These are phyloP conservation scores for Erpobdella octoculata DNA, from an alignment of 2,888 invertebrate species.

Conservation along the genomic window DNA sequence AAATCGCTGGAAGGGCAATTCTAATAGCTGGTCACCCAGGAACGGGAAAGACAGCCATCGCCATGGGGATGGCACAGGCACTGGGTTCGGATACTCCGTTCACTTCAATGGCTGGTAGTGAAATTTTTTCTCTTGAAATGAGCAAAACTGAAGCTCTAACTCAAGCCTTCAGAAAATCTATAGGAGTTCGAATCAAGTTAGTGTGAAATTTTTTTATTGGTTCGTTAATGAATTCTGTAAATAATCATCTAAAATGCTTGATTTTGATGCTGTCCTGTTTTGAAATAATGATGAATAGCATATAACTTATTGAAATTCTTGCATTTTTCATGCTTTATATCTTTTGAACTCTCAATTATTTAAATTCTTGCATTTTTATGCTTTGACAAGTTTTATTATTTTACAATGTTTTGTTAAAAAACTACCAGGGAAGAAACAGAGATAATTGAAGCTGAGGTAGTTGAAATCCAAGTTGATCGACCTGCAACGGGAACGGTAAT, in stretches of 20 bases:
- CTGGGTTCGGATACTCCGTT: constrained; percentile 91
- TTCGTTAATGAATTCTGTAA: not conserved
- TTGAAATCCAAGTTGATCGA: constrained; percentile 89
- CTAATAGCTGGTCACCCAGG: constrained; percentile 93
- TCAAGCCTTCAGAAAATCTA: constrained; percentile 84
- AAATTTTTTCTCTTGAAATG: constrained; percentile 96
- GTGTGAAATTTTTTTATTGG: constrained; percentile 46
- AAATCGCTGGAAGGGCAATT: constrained; percentile 90
- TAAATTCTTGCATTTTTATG: not conserved
- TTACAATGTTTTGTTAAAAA: not conserved
- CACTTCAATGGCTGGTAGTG: constrained; percentile 94
- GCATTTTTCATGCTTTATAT: no score
- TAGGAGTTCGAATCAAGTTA: constrained; percentile 86
- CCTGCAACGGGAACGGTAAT: constrained; percentile 73
- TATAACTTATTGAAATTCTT: no score
- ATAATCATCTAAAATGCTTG: no score
- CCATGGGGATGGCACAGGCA: constrained; percentile 89
- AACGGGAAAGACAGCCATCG: constrained; percentile 92
- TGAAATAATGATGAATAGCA: no score
- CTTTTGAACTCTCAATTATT: no score
- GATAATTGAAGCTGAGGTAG: constrained; percentile 97
- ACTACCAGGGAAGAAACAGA: constrained; percentile 81
- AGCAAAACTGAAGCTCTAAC: constrained; percentile 96
- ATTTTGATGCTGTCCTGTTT: no score
- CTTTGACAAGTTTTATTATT: not conserved